Evolutionary conservation across 2,888 invertebrate genomes (phyloP), one percentile per base, ranked within the genome.

Genomic region (Conus canariensis): DNA sequence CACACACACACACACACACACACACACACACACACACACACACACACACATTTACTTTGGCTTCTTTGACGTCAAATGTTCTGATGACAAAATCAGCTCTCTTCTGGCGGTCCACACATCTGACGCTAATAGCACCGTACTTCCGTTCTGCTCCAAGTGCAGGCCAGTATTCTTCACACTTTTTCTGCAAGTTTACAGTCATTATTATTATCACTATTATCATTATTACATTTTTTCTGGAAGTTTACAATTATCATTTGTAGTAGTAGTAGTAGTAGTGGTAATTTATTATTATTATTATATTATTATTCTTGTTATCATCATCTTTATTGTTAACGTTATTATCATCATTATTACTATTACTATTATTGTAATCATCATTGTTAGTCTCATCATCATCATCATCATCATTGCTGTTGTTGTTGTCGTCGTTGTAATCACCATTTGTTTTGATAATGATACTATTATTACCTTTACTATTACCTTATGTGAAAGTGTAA

Each of bases 41-140:
- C 74, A 74, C 74, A 74, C 74, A 30, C 19, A 19, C 45, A 74
- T 74, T 74, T 12, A 87, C 87, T 6, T 25, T 58, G 6, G 22
- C 64, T 10, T 56, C 74, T 74, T 58, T 70, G 56, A 87, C 74
- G 22, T 87, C 74, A 74, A 87, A 87, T 12, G 87, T 87, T 58
- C 87, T 70, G 70, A 87, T 87, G 87, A 87, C 87, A 74, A 74
- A 87, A 30, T 87, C 74, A 56, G 87, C 87, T 58, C 87, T 87
- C 70, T 70, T 30, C 67, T 87, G 87, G 58, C 56, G 45, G n/a
- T 58, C 58, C 16, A 56, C 12, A 8, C 74, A 22, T 6, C 19
- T 87, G 87, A 87, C 87, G 87, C 30, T 8, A 87, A 87, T n/a
- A 56, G 74, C 10, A 5, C 87, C 87, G 25, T 87, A 87, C 12